Conservation (phyloP, 1,140 invertebrate genomes). For the Stegodyphus dumicola region DNA sequence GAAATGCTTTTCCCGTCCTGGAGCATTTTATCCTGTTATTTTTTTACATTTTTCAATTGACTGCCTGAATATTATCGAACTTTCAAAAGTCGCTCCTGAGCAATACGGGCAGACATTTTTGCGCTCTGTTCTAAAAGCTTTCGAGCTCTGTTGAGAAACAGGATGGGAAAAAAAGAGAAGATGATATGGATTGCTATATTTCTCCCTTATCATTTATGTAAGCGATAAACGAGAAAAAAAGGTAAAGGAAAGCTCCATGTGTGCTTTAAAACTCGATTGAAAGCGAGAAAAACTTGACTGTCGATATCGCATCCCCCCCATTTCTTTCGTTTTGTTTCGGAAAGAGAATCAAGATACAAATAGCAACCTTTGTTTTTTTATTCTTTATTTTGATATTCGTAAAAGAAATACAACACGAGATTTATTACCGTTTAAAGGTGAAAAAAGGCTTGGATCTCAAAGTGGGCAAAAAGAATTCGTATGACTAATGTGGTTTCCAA, state of each 20-base stretch:
- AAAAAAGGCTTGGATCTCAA: too few species aligned
- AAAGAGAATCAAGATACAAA: background rate
- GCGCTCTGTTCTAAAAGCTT: background rate
- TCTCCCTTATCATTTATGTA: background rate
- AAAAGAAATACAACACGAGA: too few species aligned
- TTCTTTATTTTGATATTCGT: background rate
- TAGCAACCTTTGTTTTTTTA: background rate
- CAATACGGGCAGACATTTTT: conserved; percentile 3
- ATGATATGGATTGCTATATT: background rate
- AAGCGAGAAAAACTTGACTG: background rate
- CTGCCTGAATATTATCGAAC: conserved; percentile 31
- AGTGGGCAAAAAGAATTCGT: too few species aligned
- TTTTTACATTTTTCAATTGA: background rate
- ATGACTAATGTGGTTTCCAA: too few species aligned
- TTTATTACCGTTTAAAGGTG: too few species aligned
- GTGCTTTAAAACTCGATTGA: background rate
- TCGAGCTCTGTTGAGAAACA: background rate
- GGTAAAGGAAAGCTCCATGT: background rate
- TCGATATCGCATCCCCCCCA: background rate
- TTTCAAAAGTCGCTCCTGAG: conserved; percentile 11
- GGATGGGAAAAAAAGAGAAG: background rate
- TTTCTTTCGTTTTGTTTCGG: background rate
- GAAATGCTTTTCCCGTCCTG: background rate
- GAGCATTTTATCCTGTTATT: background rate
- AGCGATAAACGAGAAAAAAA: background rate